These are phyloP conservation scores for Plagodis pulveraria DNA, from an alignment of 2,888 invertebrate genomes.

Conservation along the genomic window DNA sequence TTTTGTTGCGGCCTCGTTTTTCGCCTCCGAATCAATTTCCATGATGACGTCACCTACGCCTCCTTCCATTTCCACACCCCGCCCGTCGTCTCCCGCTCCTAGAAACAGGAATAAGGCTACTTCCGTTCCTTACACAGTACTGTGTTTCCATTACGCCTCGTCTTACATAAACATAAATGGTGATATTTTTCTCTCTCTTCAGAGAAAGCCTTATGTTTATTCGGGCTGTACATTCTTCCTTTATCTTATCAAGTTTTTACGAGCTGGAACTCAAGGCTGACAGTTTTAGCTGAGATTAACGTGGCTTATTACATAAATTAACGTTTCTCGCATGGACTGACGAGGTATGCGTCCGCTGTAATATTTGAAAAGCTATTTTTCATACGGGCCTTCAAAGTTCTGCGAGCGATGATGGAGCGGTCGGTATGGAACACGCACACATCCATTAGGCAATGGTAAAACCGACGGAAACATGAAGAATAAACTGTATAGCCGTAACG, in stretches of 20 bases:
- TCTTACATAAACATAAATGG: conserved; percentile 51
- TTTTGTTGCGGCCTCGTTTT: conserved; percentile 76
- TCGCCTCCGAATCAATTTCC: conserved; percentile 79
- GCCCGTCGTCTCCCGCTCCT: conserved; percentile 52
- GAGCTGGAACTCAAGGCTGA: conserved; percentile 30
- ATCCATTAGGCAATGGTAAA: conserved; percentile 54
- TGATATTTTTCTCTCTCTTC: conserved; percentile 43
- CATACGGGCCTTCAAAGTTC: conserved; percentile 32
- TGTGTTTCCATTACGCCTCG: conserved; percentile 57
- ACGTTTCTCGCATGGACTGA: conserved; percentile 11
- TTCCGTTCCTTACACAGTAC: conserved; percentile 65
- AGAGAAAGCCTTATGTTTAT: conserved; percentile 39
- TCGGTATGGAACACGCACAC: conserved; percentile 44
- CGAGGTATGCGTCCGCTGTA: conserved; percentile 15
- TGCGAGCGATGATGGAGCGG: conserved; percentile 40
- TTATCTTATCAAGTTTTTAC: conserved; percentile 38
- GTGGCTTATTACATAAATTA: conserved; percentile 32
- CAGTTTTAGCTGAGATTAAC: conserved; percentile 30
- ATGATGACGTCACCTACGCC: conserved; percentile 72
- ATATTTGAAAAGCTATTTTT: conserved; percentile 23
- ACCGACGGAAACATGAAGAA: conserved; percentile 57
- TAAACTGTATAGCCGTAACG: conserved; percentile 60
- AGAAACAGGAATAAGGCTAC: conserved; percentile 66
- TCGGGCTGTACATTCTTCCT: conserved; percentile 30
- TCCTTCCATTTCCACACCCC: conserved; percentile 46